Base-by-base conservation (phyloP, 2,113 vertebrate genomes). In the Pagrus major region DNA sequence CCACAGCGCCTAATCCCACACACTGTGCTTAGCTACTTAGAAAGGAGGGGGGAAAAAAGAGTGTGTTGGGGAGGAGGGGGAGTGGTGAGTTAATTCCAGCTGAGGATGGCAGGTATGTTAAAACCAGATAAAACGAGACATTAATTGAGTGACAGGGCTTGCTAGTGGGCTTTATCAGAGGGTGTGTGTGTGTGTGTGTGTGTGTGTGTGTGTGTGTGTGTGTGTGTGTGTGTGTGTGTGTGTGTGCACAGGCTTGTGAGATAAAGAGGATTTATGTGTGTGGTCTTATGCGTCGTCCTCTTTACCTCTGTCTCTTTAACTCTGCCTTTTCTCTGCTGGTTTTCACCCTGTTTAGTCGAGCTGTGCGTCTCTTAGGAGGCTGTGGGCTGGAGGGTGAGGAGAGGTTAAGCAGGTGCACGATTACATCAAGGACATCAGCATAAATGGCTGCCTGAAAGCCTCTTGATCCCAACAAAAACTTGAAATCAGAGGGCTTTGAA, bases 21-120 rank as follows among this genome's bases (percentile, higher is more conserved):
- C 71, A 71, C 76, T 73, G 59, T 63, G 77, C 63, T 81, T 58
- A 75, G 78, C 80, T 88, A 61, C 78, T 89, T 81, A 88, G 58
- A 70, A 56, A 35, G 27, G 61, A 65, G 60, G 25, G n/a, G 21
- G n/a, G n/a, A 27, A 27, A 35, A 25, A 71, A 42, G 5, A 18
- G 44, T 21, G 60, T 35, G 56, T 44, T n/a, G 33, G 33, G 21
- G 47, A 51, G 70, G 16, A 54, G 76, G 23, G 65, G 60, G 65
- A 44, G 73, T 66, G 84, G 72, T 78, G 84, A 58, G 59, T 88
- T 90, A 88, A 91, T 89, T 86, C 86, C 80, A 79, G 84, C 86
- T 81, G 80, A 86, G 84, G 81, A 85, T 85, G 83, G 89, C 85
- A 90, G 87, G 88, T 86, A 88, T 91, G 86, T 89, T 88, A 89